These are phyloP conservation scores for Astyanax mexicanus DNA, from an alignment of 2,797 vertebrate genomes.

Conservation along the genomic window DNA sequence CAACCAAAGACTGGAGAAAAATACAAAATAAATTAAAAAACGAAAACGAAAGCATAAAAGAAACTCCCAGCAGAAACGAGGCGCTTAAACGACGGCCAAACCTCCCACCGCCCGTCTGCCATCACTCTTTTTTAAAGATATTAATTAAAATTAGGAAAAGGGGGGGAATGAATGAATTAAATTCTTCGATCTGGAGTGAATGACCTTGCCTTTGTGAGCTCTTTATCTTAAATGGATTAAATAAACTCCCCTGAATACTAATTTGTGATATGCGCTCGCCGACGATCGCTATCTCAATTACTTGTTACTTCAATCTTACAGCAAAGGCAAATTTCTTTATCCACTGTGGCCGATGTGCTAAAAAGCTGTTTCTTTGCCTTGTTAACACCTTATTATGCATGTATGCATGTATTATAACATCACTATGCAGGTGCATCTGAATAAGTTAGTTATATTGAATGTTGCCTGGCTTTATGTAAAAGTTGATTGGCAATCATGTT, in stretches of 20 bases:
- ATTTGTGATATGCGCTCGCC: conserved; percentile 44
- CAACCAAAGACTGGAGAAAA: not conserved
- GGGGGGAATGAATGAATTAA: conserved; percentile 51
- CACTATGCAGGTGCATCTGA: too few species aligned
- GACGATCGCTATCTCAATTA: conserved; percentile 49
- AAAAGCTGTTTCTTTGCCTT: too few species aligned
- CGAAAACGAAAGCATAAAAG: not conserved
- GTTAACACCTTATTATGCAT: too few species aligned
- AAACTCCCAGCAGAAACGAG: not conserved
- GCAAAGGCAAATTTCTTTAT: too few species aligned
- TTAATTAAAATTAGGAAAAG: conserved; percentile 62
- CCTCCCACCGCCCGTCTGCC: conserved; percentile 30
- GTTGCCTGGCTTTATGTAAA: too few species aligned
- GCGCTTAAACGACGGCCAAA: not conserved
- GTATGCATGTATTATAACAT: too few species aligned
- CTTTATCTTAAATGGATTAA: conserved; percentile 57
- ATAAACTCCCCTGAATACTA: conserved; percentile 47
- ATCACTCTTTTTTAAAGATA: conserved; percentile 53
- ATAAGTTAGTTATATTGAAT: too few species aligned
- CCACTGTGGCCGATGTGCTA: too few species aligned
- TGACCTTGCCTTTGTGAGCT: conserved; percentile 53
- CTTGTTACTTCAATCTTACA: too few species aligned
- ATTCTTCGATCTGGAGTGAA: conserved; percentile 34
- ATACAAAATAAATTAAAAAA: too few species aligned
- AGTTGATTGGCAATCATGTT: too few species aligned